Evolutionary conservation across 2,113 vertebrate genomes (phyloP).

Genomic region (Anguilla japonica): DNA sequence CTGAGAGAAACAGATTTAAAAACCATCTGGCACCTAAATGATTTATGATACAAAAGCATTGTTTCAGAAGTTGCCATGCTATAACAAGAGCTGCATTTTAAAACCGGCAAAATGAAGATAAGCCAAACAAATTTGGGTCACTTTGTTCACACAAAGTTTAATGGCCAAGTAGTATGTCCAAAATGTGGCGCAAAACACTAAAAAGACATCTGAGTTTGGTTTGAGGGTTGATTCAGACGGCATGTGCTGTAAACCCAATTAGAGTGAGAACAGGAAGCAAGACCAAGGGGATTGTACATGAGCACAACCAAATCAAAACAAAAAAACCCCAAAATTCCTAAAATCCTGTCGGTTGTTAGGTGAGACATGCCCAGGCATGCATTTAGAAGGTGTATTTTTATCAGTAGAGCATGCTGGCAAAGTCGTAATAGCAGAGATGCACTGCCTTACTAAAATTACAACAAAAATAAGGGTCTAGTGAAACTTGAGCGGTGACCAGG

Average conservation of each 20-base stretch:
- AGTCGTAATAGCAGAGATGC: constrained; percentile 52
- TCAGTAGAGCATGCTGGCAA: constrained; percentile 51
- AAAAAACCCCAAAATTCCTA: constrained; percentile 35
- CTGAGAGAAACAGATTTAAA: constrained; percentile 23
- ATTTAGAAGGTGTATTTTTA: constrained; percentile 61
- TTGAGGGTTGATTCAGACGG: not conserved
- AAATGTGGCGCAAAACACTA: not conserved
- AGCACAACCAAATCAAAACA: not conserved
- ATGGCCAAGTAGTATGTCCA: not conserved
- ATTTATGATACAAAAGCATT: constrained; percentile 51
- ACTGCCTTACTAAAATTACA: constrained; percentile 55
- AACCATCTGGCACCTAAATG: constrained; percentile 66
- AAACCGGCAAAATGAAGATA: not conserved
- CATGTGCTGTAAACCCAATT: not conserved
- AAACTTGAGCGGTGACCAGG: constrained; percentile 48
- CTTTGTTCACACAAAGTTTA: not conserved
- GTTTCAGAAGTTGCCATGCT: constrained; percentile 11
- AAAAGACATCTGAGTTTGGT: not conserved
- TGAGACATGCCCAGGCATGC: constrained; percentile 51
- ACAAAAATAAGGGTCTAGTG: constrained; percentile 50
- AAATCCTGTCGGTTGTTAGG: constrained; percentile 41
- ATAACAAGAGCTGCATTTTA: not conserved
- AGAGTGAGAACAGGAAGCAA: not conserved
- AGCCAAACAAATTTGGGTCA: not conserved
- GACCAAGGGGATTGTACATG: not conserved